Evolutionary conservation across 2,113 vertebrate species (phyloP), one percentile per base, ranked within the genome.

Genomic region (Mandrillus leucophaeus): DNA sequence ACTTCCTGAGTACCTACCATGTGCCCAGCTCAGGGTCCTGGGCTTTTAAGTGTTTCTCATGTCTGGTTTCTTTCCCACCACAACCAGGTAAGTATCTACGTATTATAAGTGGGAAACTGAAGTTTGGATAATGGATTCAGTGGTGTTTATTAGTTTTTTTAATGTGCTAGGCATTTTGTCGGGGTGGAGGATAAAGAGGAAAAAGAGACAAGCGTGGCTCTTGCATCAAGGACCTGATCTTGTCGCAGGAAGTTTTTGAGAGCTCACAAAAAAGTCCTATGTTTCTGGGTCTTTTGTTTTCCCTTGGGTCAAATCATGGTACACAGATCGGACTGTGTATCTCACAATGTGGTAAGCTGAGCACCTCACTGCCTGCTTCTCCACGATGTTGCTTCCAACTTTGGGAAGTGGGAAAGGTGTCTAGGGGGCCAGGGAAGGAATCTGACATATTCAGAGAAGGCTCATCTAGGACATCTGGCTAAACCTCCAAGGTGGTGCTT

Each of bases 1-100:
- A 57, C 70, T 66, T 70, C 16, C 50, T 64, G 61, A 70, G 40
- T 2, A 30, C 11, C 75, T 45, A 30, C 35, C 52, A 2, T 30
- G 3, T 18, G 23, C 5, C 1, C 1, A 1, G 40, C 35, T 70
- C n/a, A 55, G 35, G 38, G 57, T 30, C 32, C 50, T 2, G 0
- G 11, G 1, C 38, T 66, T 73, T 48, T 8, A 22, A 0, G 0
- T 43, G 57, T 61, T 64, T 72, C 14, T 80, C 50, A 57, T 4
- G 38, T 1, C 0, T 45, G 55, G 2, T 27, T 73, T 30, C 76
- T 57, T 59, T 8, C 59, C 50, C 18, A 35, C 5, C 40, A 73
- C 38, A 90, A 22, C 20, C 40, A 57, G 38, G 13, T 8, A 38
- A 59, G 45, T 23, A 16, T 35, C 4, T 81, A 18, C 45, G 1